Evolutionary conservation across 2,113 vertebrate genomes (phyloP).

Genomic region (Brachirus orientalis): DNA sequence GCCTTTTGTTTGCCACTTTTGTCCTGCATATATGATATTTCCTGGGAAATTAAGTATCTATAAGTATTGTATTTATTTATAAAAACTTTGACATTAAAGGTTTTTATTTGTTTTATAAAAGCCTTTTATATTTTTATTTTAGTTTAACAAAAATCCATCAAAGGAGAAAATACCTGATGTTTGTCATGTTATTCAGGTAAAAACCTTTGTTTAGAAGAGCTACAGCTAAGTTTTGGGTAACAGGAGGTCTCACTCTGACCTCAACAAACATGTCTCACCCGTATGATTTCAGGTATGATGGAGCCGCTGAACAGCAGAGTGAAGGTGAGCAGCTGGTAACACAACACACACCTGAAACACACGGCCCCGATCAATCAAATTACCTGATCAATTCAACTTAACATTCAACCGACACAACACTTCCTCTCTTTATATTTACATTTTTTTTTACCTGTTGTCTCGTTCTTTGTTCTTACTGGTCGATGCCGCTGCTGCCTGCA

Average conservation of each 20-base stretch:
- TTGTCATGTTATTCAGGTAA: not conserved
- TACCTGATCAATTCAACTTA: not conserved
- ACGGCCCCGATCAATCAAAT: conserved; percentile 1
- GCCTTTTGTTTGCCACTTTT: no score
- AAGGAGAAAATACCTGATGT: not conserved
- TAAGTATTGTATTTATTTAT: no score
- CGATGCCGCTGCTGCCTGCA: conserved; percentile 80
- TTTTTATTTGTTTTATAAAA: no score
- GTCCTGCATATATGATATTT: no score
- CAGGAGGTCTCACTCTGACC: no score
- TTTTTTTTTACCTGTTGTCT: conserved; percentile 65
- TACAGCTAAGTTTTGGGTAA: no score
- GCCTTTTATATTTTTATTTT: no score
- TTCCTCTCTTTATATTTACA: not conserved
- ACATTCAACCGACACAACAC: no score
- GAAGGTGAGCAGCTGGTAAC: conserved; percentile 95
- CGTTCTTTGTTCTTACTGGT: conserved; percentile 71
- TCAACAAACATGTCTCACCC: conserved; percentile 83
- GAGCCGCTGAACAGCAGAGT: conserved; percentile 84
- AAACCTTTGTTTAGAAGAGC: no score
- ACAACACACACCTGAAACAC: conserved; percentile 87
- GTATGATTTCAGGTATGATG: conserved; percentile 81
- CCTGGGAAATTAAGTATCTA: no score
- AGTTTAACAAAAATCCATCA: not conserved
- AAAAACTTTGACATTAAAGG: no score